Percentiles rank a stretch among this genome's conserved stretches.
These are phyloP conservation scores for Acleris literana DNA, from an alignment of 2,888 invertebrate genomes.

Conservation along the genomic window DNA sequence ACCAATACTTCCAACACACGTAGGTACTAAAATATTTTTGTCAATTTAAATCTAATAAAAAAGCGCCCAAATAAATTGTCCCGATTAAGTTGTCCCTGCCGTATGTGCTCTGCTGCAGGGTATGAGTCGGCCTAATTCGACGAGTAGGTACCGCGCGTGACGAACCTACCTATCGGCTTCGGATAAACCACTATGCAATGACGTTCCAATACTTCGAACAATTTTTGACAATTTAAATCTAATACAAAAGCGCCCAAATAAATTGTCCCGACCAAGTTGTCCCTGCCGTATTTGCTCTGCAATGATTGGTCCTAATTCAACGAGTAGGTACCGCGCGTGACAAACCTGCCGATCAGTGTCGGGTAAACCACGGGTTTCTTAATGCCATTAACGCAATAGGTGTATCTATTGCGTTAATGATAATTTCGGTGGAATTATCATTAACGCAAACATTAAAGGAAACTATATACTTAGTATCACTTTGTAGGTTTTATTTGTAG, in stretches of 20 bases:
- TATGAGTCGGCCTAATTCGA: constrained; percentile 32
- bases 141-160: constrained; percentile 18
- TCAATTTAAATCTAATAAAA: neutral
- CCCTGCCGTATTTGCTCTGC: constrained; percentile 7
- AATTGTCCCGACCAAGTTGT: neutral
- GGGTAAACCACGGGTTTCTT: neutral
- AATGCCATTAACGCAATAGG: neutral
- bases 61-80: neutral
- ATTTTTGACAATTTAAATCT: too few species aligned
- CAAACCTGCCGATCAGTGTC: neutral
- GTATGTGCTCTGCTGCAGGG: constrained; percentile 10
- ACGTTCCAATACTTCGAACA: too few species aligned
- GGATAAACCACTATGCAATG: neutral
- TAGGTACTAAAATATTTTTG: too few species aligned
- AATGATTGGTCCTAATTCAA: constrained; percentile 30
- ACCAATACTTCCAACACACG: too few species aligned
- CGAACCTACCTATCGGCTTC: constrained; percentile 1
- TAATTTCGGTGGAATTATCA: neutral
- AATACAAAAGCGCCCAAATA: neutral
- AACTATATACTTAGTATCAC: neutral
- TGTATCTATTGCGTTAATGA: too few species aligned
- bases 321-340: constrained; percentile 16
- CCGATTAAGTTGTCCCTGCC: neutral
- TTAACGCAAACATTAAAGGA: too few species aligned
- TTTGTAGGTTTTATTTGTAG: too few species aligned